Conservation (phyloP, 2,888 invertebrate genomes). For the Rhagophthalmus giganteus region DNA sequence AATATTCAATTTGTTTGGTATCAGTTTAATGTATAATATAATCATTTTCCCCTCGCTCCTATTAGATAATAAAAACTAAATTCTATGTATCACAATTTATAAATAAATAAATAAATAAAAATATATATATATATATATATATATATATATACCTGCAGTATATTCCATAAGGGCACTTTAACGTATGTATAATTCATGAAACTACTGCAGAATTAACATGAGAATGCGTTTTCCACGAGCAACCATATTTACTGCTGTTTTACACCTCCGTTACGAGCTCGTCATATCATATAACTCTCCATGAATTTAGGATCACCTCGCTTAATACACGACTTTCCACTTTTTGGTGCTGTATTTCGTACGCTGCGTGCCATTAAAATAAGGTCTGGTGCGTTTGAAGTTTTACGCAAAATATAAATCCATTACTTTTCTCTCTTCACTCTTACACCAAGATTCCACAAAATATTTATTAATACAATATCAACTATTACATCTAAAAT, state of each 20-base stretch:
- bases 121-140: too few species aligned
- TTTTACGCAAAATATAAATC: too few species aligned
- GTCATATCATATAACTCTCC: constrained; percentile 50
- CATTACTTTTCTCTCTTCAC: too few species aligned
- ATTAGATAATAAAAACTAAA: background rate
- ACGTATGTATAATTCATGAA: constrained; percentile 34
- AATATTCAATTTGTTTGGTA: too few species aligned
- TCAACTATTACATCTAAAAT: too few species aligned
- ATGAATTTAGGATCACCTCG: constrained; percentile 50
- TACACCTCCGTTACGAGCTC: constrained; percentile 50
- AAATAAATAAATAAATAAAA: background rate
- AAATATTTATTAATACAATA: too few species aligned
- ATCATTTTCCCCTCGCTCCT: too few species aligned
- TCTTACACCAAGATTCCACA: too few species aligned
- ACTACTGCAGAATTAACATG: constrained; percentile 44
- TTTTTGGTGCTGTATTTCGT: constrained; percentile 45
- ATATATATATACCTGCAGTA: background rate
- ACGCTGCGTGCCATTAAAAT: constrained; percentile 29
- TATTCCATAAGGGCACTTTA: constrained; percentile 17
- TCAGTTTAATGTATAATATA: too few species aligned
- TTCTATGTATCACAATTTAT: background rate
- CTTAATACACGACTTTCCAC: constrained; percentile 48
- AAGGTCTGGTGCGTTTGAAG: constrained; percentile 5
- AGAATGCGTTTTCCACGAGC: constrained; percentile 48
- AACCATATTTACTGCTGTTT: constrained; percentile 51